Conservation (phyloP, 1,140 invertebrate species). For the Daktulosphaira vitifoliae region DNA sequence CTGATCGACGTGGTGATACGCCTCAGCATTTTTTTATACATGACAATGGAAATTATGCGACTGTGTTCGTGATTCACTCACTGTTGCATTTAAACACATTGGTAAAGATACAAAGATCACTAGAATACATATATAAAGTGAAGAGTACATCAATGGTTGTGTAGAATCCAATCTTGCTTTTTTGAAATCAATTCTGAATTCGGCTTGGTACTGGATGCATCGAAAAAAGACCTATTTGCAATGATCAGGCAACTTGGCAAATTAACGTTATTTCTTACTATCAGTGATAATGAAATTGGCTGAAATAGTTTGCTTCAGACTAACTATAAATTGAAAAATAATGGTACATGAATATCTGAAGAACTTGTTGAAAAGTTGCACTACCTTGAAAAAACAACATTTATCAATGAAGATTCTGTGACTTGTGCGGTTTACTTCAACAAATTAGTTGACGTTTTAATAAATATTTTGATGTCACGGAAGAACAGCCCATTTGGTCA, state of each 20-base stretch:
- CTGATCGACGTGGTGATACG: conserved; percentile 37
- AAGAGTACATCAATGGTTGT: conserved; percentile 36
- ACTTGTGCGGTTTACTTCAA: conserved; percentile 28
- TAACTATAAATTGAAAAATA: conserved; percentile 17
- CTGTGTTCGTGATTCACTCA: conserved; percentile 34
- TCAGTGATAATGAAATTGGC: conserved; percentile 37
- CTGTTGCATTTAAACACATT: conserved; percentile 38
- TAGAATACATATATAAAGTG: conserved; percentile 33
- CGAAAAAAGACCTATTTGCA: conserved; percentile 43
- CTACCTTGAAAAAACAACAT: neutral
- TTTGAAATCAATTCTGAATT: conserved; percentile 36
- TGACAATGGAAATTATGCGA: conserved; percentile 38
- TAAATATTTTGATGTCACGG: conserved; percentile 14
- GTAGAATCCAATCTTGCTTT: conserved; percentile 38
- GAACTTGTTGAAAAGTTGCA: neutral
- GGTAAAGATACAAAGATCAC: conserved; percentile 37
- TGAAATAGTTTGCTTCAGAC: conserved; percentile 1
- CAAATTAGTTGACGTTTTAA: conserved; percentile 4
- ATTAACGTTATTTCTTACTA: conserved; percentile 39
- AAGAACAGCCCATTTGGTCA: conserved; percentile 39
- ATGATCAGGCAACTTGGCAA: conserved; percentile 41
- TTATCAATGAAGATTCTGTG: conserved; percentile 23
- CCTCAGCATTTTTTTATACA: conserved; percentile 38
- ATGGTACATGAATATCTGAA: neutral
- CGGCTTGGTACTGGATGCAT: conserved; percentile 24